These are phyloP conservation scores for Bubo scandiacus DNA, from an alignment of 2,113 vertebrate species.

Conservation along the genomic window DNA sequence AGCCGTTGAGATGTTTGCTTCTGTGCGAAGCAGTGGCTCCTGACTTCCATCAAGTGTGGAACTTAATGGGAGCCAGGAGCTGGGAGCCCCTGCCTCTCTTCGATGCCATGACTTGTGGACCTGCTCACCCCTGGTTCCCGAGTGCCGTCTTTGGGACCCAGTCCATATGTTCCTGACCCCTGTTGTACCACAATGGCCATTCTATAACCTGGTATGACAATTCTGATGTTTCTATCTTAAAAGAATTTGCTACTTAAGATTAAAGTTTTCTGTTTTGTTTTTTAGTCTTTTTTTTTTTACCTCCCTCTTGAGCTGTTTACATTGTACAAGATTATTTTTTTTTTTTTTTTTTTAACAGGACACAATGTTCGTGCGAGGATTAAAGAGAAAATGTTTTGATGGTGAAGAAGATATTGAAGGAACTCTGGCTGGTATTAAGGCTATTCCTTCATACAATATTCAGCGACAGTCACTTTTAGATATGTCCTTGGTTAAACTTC, in stretches of 20 bases:
- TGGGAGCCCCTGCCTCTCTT: slow-evolving; percentile 2
- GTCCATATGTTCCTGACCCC: slow-evolving; percentile 9
- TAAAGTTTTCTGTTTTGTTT: neutral
- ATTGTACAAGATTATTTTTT: neutral
- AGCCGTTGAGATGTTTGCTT: slow-evolving; percentile 9
- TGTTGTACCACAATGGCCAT: slow-evolving; percentile 45
- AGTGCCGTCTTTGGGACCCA: slow-evolving; percentile 1
- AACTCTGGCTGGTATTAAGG: slow-evolving; percentile 66
- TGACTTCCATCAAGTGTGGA: neutral
- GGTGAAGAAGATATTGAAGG: slow-evolving; percentile 78
- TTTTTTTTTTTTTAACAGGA: slow-evolving; percentile 62
- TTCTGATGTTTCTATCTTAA: slow-evolving; percentile 36
- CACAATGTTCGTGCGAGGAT: slow-evolving; percentile 90
- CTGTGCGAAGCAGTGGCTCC: neutral
- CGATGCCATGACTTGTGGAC: slow-evolving; percentile 14
- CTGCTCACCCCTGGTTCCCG: slow-evolving; percentile 32
- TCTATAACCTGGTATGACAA: slow-evolving; percentile 49
- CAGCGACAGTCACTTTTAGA: slow-evolving; percentile 95
- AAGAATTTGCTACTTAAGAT: neutral
- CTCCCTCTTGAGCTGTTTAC: neutral
- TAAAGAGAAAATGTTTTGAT: slow-evolving; percentile 89
- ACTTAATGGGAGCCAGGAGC: slow-evolving; percentile 18
- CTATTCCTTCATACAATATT: slow-evolving; percentile 84
- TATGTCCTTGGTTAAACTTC: slow-evolving; percentile 98
- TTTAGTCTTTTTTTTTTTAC: neutral